phyloP scores from a whole-genome alignment of 2,888 invertebrate species.

The Heliconius charithonia region DNA sequence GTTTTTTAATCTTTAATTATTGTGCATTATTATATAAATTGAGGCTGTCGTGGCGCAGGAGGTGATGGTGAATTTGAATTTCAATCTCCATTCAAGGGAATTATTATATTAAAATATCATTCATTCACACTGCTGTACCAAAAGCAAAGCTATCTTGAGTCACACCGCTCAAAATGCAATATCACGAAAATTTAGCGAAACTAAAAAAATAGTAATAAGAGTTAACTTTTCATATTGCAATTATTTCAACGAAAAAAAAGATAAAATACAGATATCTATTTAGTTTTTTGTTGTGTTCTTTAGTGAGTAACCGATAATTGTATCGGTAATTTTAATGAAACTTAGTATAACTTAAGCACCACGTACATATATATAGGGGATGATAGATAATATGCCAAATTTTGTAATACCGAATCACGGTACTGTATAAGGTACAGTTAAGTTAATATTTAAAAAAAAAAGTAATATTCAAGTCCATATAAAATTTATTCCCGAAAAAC shows the following conservation, averaged over 20 bases:
- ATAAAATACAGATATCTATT: no score
- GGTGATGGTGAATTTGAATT: background rate
- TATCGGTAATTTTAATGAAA: background rate
- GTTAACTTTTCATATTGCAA: background rate
- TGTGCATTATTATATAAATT: background rate
- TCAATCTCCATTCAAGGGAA: no score
- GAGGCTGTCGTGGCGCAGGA: background rate
- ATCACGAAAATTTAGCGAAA: no score
- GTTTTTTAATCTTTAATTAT: background rate
- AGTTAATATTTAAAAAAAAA: background rate
- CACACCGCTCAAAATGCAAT: no score
- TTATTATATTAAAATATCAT: no score
- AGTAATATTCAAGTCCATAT: background rate
- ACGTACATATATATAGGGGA: no score
- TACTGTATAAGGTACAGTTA: background rate
- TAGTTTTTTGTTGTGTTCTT: no score
- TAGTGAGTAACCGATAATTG: no score
- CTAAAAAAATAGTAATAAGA: background rate
- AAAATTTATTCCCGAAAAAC: conserved; percentile 7
- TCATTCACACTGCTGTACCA: no score
- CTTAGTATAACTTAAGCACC: background rate
- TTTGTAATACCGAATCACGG: background rate
- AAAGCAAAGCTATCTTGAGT: no score
- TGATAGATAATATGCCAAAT: background rate
- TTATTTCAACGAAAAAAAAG: no score